A percentile compares a stretch with the other conserved stretches of the same genome.
Evolutionary conservation across 2,113 vertebrate genomes (phyloP).

Genomic region (sheep (Ovis aries)): DNA sequence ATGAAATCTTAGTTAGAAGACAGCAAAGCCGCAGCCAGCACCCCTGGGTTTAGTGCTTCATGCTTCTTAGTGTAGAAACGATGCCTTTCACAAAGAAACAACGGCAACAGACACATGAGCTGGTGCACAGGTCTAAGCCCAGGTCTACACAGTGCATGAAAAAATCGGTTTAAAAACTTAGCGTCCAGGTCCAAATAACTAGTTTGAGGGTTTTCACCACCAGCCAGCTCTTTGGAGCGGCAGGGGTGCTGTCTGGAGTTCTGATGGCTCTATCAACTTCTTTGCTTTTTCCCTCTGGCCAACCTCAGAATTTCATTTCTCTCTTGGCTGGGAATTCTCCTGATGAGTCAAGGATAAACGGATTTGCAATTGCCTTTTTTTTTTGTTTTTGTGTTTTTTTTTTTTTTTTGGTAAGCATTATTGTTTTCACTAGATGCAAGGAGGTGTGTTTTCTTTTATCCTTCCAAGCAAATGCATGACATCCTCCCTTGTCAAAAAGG

Average conservation of each 20-base stretch:
- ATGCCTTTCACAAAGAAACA: neutral
- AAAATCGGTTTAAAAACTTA: neutral
- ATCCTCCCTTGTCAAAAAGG: slow-evolving; percentile 74
- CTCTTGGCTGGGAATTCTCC: neutral
- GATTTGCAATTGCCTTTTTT: slow-evolving; percentile 42
- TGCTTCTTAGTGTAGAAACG: neutral
- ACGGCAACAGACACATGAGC: neutral
- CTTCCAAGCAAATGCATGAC: slow-evolving; percentile 70
- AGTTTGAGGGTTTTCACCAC: neutral
- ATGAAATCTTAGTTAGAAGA: neutral
- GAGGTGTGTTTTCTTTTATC: slow-evolving; percentile 50
- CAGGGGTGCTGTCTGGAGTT: neutral
- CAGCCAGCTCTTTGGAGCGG: neutral
- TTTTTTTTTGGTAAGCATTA: slow-evolving; percentile 52
- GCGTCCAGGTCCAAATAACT: neutral
- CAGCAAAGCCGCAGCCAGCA: neutral
- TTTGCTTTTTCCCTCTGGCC: neutral
- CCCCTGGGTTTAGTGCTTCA: neutral
- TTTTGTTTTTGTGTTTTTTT: too few relatives aligned
- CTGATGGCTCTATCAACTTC: neutral
- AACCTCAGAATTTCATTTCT: slow-evolving; percentile 32
- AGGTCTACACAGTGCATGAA: neutral
- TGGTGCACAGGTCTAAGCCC: neutral
- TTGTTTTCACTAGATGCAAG: slow-evolving; percentile 67
- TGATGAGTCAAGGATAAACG: neutral